Base-by-base conservation (phyloP, 2,113 vertebrate genomes). In the Numenius arquata region DNA sequence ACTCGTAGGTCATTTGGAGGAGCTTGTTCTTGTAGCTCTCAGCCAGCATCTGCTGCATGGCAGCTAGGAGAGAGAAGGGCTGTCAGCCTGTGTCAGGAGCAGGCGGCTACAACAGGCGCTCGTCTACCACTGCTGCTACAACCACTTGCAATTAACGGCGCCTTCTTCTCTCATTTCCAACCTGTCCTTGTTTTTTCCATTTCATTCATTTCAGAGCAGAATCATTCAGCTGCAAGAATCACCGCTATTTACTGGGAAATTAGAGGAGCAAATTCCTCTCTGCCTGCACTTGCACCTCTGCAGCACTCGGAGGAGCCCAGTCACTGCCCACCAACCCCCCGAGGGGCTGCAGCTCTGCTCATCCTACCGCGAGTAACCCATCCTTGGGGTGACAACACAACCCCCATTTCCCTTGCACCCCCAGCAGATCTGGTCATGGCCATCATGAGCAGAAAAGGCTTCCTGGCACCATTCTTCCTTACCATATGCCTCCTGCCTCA, bases 1-100 rank as follows among this genome's bases (percentile, higher is more conserved):
- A 97, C 89, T 99, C 99, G 0, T 97, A 99, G 73, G 98, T 98
- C 93, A 98, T 96, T 93, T 99, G 99, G 18, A 99, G 82, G 32
- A 99, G 93, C 48, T 97, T 98, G 98, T 98, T 98, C 58, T 98
- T 97, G 78, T 95, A 99, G 96, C 98, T 98, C 95, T 99, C 99
- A 0, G 98, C 98, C 94, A 99, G 96, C 99, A 99, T 99, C 96
- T 99, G 99, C 93, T 99, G 99, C 99, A 99, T 99, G 93, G 99
- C 99, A 38, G 97, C 99, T 99, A 91, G 4, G 89, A 74, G 41
- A 97, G 38, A 72, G 48, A 34, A 30, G 5, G 9, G 22, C 30
- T 19, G 40, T 96, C 79, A 96, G 95, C 14, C 62, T 26, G 36
- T 1, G 1, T 6, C 50, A 43, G 48, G 13, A 58, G 43, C 1